Evolutionary conservation across 1,140 invertebrate species (phyloP), one percentile per base, ranked within the genome.

Genomic region (Danaus plexippus): DNA sequence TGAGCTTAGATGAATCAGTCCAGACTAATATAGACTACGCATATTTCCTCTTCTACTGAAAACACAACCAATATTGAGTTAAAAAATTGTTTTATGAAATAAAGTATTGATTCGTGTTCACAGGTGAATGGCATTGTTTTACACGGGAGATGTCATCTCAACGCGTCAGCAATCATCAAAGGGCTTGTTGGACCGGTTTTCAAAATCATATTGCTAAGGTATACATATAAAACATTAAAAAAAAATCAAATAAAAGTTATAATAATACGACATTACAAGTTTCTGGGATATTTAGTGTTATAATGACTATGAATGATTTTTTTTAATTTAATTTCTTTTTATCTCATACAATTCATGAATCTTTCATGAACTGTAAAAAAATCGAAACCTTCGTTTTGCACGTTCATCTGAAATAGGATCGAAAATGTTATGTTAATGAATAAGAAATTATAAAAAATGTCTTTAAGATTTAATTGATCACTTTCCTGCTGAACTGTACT

Each of bases 121-220:
- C 85, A 97, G 95, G 94, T 97, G 43, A 99, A 99, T 88, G 97
- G 97, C 10, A 91, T 94, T 47, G 95, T 98, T 9, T 87, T 99
- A n/a, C 93, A 96, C 81, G 96, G 96, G 62, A 89, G 97, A 77
- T 98, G 96, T 89, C 97, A 99, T 85, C 89, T 98, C 40, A 98
- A 98, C 82, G 96, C 96, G 11, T 98, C 97, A 1, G 95, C 96
- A 0, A 94, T 98, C 68, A 98, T 99, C 78, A 98, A 98, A 88
- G 92, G 94, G 53, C 89, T 98, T 52, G 90, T 93, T 6, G 94
- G 94, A 48, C 92, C 92, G 40, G 88, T 90, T 54, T 94, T 97
- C 85, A 97, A 96, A 85, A 91, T 99, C 68, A 92, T 98, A 62
- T 88, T 96, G 15, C 80, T 96, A 54, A 93, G 96, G 95, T 97